Base-by-base conservation (phyloP, 2,113 vertebrate genomes). In the Alces alces region DNA sequence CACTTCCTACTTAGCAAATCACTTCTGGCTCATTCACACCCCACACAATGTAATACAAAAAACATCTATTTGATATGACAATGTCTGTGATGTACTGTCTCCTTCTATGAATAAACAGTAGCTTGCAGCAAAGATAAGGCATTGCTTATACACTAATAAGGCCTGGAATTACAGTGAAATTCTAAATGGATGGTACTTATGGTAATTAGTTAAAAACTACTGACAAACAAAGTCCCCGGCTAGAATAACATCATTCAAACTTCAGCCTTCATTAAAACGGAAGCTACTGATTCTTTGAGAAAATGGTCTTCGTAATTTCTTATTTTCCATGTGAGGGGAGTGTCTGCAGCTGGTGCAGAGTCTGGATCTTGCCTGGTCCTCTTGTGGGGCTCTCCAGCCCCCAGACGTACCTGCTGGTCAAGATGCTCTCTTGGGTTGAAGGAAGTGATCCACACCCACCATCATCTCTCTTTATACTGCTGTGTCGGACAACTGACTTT, bases 161-260 rank as follows among this genome's bases (percentile, higher is more conserved):
- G 36, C 83, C 27, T 90, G 96, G 96, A 85, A 86, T 94, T 76
- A 78, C 11, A 55, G 97, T 30, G 84, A 78, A 33, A 86, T 55
- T 70, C 97, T 97, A 97, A 97, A 97, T 87, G 97, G 96, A 89
- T 85, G 21, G 89, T 79, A 96, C 89, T 98, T 95, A 98, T 86
- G 96, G 96, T 96, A 94, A 97, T 97, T 96, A 97, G 98, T 92
- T 97, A 96, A 96, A 96, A 97, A 93, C 95, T 86, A 94, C 86
- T 25, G 96, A 94, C 93, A 89, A 97, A 98, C 97, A 93, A 94
- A 93, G 96, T 84, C 92, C 64, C 84, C 33, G 1, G 54, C 76
- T 39, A 86, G 70, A 93, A 94, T 43, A 43, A 54, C 97, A 84
- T 50, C 93, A 76, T 76, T 91, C 89, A 92, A 94, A 45, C 86